Conservation (phyloP, 2,888 invertebrate species). For the Germaria angustata region DNA sequence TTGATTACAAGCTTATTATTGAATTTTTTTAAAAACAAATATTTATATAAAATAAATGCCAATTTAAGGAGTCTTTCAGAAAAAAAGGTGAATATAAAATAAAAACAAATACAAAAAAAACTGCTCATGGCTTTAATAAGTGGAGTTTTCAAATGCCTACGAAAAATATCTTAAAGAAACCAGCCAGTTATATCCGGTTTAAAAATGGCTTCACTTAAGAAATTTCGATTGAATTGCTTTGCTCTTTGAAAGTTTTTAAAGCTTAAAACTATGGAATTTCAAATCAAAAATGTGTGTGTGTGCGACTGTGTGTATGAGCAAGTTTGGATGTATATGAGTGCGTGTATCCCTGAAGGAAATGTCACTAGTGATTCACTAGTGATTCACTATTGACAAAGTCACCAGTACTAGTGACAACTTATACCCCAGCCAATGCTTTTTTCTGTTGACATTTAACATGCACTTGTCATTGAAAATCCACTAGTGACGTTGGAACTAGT, state of each 20-base stretch:
- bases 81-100: constrained; percentile 43
- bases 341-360: no score
- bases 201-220: constrained; percentile 25
- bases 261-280: constrained; percentile 18
- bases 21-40: neutral
- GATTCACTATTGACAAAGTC: no score
- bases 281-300: constrained; percentile 11
- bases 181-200: constrained; percentile 47
- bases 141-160: constrained; percentile 42
- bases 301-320: neutral
- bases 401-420: no score
- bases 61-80: neutral
- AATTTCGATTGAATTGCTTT: constrained; percentile 15
- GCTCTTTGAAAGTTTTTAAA: neutral
- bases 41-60: neutral
- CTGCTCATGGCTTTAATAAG: constrained; percentile 24
- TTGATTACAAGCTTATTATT: neutral
- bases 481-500: no score
- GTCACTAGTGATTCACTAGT: no score
- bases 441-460: no score
- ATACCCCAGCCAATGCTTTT: no score
- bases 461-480: no score
- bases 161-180: neutral
- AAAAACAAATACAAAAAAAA: neutral
- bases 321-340: no score